A percentile compares a stretch with the other conserved stretches of the same genome.
These are phyloP conservation scores for Clarias gariepinus DNA, from an alignment of 2,113 vertebrate species.

Conservation along the genomic window DNA sequence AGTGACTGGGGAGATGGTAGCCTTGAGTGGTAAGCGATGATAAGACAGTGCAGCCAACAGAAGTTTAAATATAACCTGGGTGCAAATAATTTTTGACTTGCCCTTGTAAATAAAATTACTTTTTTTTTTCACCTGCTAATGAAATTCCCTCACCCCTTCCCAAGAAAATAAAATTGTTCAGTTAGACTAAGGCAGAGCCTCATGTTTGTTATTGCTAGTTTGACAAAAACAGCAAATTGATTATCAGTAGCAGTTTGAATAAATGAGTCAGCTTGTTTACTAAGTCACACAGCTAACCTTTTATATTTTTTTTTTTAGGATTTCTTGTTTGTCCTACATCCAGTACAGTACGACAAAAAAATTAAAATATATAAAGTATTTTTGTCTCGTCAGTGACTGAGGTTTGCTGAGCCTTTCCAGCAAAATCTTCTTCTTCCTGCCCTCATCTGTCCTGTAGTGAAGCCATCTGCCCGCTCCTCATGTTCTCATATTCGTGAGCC, in stretches of 20 bases:
- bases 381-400: neutral
- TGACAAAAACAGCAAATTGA: neutral
- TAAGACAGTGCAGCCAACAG: too few species aligned
- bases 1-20: too few species aligned
- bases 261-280: neutral
- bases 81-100: too few species aligned
- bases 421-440: conserved; percentile 9
- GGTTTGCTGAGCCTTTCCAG: neutral
- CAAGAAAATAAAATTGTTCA: neutral
- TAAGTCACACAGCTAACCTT: neutral
- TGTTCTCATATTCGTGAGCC: neutral
- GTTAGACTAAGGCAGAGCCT: neutral
- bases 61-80: too few species aligned
- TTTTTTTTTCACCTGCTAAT: neutral
- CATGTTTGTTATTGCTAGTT: neutral
- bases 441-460: conserved; percentile 10
- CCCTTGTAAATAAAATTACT: too few species aligned
- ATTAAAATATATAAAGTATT: neutral
- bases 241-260: neutral
- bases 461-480: neutral
- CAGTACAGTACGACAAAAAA: neutral
- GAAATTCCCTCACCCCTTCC: neutral
- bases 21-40: too few species aligned
- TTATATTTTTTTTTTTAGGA: neutral
- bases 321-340: neutral